A percentile compares a stretch with the other conserved stretches of the same genome.
These are phyloP conservation scores for Chaenocephalus aceratus DNA, from an alignment of 2,113 vertebrate genomes.

Conservation along the genomic window DNA sequence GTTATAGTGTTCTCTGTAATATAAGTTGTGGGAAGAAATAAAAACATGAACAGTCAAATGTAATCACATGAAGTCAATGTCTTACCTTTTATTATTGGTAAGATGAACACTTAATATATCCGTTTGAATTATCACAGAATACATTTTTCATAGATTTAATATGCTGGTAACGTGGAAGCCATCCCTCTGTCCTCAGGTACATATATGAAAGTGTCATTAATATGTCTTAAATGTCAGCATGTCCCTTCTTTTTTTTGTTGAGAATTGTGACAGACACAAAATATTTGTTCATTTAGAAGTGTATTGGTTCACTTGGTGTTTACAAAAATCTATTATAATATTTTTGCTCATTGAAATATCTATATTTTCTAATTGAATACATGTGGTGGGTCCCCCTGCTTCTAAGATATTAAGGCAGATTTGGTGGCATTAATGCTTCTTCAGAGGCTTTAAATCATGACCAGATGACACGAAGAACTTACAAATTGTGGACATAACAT, in stretches of 20 bases:
- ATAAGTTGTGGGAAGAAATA: too few species aligned
- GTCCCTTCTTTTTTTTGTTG: too few species aligned
- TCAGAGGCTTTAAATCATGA: not conserved
- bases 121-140: slow-evolving; percentile 3
- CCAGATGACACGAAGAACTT: not conserved
- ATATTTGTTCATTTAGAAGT: too few species aligned
- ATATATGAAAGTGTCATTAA: not conserved
- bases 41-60: too few species aligned
- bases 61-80: slow-evolving; percentile 4
- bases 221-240: not conserved
- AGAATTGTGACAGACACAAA: too few species aligned
- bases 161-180: slow-evolving; percentile 17
- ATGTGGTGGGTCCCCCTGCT: not conserved
- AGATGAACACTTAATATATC: slow-evolving; percentile 26
- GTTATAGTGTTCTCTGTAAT: too few species aligned
- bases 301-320: not conserved
- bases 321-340: not conserved
- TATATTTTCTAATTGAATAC: not conserved
- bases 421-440: not conserved
- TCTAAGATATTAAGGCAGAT: not conserved
- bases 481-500: not conserved
- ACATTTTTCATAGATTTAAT: slow-evolving; percentile 13
- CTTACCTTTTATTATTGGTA: not conserved
- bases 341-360: not conserved
- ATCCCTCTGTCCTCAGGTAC: not conserved